Base-by-base conservation (phyloP, 1,140 invertebrate species). In the Philotrypesis tridentata region DNA sequence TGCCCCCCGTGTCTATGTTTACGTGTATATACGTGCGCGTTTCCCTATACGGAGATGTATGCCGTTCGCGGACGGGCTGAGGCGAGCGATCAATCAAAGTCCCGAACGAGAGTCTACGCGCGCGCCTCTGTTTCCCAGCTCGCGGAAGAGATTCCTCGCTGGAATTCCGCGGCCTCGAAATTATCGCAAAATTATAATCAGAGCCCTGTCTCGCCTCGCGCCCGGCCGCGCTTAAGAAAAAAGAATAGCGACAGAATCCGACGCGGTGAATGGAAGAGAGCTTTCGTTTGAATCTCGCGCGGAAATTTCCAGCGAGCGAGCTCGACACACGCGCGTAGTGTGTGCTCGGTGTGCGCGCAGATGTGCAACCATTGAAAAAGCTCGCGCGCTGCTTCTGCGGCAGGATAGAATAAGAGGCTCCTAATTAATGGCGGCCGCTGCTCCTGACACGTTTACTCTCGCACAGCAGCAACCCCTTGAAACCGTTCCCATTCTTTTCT, bases 341-440 rank as follows among this genome's bases (percentile, higher is more conserved):
- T 37, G 33, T 37, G 33, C n/a, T n/a, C n/a, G 2, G 40, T 43
- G 12, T 43, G 40, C 11, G 40, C 7, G 12, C 12, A 43, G 17
- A n/a, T 17, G n/a, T 17, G 6, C 5, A 17, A 8, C 48, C 48
- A 5, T 6, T 55, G 48, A 17, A 55, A 55, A 55, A 55, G 21
- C 48, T 48, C 17, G 17, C 17, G 17, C 12, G 43, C 43, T 55
- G 48, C n/a, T 55, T 55, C 48, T 55, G 48, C 48, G n/a, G 21
- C 48, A 55, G 48, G 48, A n/a, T 17, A n/a, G 48, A 55, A n/a
- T n/a, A n/a, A 37, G 84, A 85, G 84, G 85, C 80, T 85, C 83
- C 85, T 87, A 87, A 87, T 87, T 87, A 87, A 87, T 87, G 83
- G 86, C 81, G 79, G 81, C 79, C 84, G 80, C 85, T 87, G 86